Percentiles rank a stretch among this genome's conserved stretches.
These are phyloP conservation scores for Cryptocheilus praepositus DNA, from an alignment of 2,888 invertebrate species.

Conservation along the genomic window DNA sequence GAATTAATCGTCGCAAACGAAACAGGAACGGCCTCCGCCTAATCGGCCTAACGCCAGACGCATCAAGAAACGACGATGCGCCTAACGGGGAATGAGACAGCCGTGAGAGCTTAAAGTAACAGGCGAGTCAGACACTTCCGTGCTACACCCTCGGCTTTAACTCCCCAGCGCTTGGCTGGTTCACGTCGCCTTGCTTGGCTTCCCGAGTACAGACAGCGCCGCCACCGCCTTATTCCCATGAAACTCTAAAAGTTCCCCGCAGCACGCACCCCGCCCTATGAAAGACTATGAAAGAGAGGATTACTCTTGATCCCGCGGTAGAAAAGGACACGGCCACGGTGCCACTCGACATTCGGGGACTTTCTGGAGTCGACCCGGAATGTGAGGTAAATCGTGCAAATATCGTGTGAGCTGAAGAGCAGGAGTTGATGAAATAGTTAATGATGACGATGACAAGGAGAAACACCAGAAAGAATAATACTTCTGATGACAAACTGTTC, in stretches of 20 bases:
- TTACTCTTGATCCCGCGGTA: conserved; percentile 21
- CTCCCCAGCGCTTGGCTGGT: conserved; percentile 7
- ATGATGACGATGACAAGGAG: no score
- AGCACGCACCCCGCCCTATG: conserved; percentile 10
- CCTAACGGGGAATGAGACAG: background rate
- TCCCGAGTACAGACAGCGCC: conserved; percentile 35
- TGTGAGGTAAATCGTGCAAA: no score
- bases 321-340: conserved; percentile 4
- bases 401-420: no score
- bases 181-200: conserved; percentile 35
- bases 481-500: no score
- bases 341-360: background rate
- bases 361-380: background rate
- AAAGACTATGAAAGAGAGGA: conserved; percentile 18
- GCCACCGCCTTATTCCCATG: conserved; percentile 31
- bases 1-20: no score
- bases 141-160: conserved; percentile 30
- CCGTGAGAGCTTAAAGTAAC: conserved; percentile 26
- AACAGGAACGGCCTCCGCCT: no score
- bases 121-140: conserved; percentile 35
- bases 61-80: no score
- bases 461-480: no score
- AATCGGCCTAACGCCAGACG: no score
- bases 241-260: conserved; percentile 49
- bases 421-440: no score